A percentile compares a stretch with the other conserved stretches of the same genome.
phyloP scores from a whole-genome alignment of 2,113 vertebrate genomes.

The Columba janthina region DNA sequence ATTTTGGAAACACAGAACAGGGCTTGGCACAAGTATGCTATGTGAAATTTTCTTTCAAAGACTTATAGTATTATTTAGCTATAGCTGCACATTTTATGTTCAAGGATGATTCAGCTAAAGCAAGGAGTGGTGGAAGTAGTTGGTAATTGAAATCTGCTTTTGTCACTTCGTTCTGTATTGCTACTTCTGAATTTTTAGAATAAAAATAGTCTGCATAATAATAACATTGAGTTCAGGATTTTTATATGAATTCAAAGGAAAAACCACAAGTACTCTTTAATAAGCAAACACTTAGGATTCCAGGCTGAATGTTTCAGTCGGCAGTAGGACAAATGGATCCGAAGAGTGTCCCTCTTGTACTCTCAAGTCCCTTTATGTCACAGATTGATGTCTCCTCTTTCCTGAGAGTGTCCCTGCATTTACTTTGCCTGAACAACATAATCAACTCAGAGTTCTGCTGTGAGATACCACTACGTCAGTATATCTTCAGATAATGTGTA shows the following conservation, averaged over 20 bases:
- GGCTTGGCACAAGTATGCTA: not conserved
- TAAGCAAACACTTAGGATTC: conserved; percentile 45
- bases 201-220: not conserved
- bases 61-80: not conserved
- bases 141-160: conserved; percentile 26
- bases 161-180: not conserved
- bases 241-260: conserved; percentile 16
- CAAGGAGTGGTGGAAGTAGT: not conserved
- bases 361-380: conserved; percentile 64
- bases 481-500: not conserved
- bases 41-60: not conserved
- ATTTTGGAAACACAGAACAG: not conserved
- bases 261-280: not conserved
- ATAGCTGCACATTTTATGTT: not conserved
- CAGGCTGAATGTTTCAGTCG: conserved; percentile 49
- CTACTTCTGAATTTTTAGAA: not conserved
- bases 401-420: conserved; percentile 24
- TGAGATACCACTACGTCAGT: not conserved
- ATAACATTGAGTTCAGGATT: not conserved
- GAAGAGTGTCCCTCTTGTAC: conserved; percentile 49
- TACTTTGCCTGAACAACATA: conserved; percentile 25
- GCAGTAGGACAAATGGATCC: conserved; percentile 59
- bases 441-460: not conserved
- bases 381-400: conserved; percentile 45
- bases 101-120: not conserved